Evolutionary conservation across 2,113 vertebrate species (phyloP).

Genomic region (Empidonax traillii): DNA sequence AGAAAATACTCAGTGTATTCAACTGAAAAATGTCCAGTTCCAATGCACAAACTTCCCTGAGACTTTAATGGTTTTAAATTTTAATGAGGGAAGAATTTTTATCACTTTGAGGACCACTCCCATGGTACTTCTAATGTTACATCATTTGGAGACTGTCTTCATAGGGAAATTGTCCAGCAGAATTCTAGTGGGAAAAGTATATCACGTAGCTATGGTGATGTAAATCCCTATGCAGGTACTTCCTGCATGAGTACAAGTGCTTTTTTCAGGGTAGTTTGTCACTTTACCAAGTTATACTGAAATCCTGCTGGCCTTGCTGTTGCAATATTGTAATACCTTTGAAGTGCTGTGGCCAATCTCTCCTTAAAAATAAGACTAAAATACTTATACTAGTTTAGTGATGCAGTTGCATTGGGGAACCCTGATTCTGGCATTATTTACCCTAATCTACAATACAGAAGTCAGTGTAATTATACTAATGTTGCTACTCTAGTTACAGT

Average conservation of each 20-base stretch:
- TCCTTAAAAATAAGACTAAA: neutral
- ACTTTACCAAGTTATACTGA: neutral
- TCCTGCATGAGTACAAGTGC: neutral
- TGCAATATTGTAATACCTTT: neutral
- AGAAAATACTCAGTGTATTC: neutral
- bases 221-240: neutral
- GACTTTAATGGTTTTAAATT: neutral
- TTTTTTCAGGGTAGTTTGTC: neutral
- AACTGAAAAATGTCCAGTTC: neutral
- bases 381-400: neutral
- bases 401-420: neutral
- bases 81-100: slow-evolving; percentile 18
- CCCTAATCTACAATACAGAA: neutral
- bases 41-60: neutral
- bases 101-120: neutral
- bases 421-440: neutral
- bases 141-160: neutral
- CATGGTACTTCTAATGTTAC: neutral
- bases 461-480: neutral
- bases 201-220: neutral
- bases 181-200: neutral
- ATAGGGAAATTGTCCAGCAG: neutral
- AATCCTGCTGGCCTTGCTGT: neutral
- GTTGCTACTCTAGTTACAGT: neutral
- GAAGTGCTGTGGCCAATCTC: neutral